phyloP scores from a whole-genome alignment of 2,888 invertebrate genomes.

The Margaritifera margaritifera region DNA sequence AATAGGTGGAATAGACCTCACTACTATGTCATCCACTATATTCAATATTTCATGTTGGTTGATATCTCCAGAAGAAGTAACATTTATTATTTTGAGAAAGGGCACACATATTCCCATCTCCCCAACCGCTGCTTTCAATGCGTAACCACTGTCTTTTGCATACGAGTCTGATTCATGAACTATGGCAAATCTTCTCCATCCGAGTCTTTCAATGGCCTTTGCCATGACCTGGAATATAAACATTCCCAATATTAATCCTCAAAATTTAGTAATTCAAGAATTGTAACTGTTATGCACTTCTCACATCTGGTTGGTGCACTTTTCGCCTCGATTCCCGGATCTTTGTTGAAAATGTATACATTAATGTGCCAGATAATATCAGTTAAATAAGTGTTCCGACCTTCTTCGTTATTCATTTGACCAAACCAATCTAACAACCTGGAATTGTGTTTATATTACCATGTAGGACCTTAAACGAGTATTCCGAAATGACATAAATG shows the following conservation, averaged over 20 bases:
- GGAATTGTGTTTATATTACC: no score
- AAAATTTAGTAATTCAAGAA: no score
- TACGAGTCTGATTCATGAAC: conserved; percentile 14
- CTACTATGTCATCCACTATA: neutral
- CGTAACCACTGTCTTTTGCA: conserved; percentile 5
- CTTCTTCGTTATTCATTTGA: no score
- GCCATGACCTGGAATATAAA: conserved; percentile 11
- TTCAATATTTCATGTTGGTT: neutral
- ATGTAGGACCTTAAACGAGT: no score
- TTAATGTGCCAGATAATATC: no score
- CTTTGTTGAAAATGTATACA: no score
- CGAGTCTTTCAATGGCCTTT: conserved; percentile 2
- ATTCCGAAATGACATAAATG: no score
- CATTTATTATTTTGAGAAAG: neutral
- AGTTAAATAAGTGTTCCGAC: no score
- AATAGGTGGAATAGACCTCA: conserved; percentile 8
- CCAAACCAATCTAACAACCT: no score
- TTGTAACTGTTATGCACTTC: no score
- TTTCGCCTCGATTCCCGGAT: no score
- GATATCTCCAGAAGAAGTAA: neutral
- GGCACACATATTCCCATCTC: conserved; percentile 8
- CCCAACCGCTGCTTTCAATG: neutral
- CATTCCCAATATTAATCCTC: neutral
- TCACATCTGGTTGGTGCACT: no score
- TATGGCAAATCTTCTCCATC: conserved; percentile 20